Conservation (phyloP, 2,113 vertebrate genomes). For the Nothobranchius furzeri region DNA sequence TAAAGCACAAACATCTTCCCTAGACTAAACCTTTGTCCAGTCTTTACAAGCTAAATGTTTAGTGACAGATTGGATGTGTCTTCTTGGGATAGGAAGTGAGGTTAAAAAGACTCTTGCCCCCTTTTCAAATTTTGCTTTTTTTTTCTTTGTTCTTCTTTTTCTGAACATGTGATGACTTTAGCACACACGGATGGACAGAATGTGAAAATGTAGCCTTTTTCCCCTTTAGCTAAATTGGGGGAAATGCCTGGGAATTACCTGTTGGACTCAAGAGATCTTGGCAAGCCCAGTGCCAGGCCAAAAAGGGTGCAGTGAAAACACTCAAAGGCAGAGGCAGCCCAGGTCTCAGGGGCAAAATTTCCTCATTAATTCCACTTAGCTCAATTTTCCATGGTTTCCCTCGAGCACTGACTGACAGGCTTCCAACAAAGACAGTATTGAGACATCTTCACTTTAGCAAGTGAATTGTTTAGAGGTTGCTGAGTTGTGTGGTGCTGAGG, state of each 20-base stretch:
- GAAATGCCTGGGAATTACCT: constrained; percentile 77
- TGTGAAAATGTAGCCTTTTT: constrained; percentile 34
- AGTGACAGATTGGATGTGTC: neutral
- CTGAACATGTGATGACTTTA: constrained; percentile 63
- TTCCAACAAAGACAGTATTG: constrained; percentile 56
- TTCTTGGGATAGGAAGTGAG: constrained; percentile 13
- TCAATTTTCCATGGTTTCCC: constrained; percentile 61
- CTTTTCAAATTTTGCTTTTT: constrained; percentile 1
- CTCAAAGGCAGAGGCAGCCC: constrained; percentile 57
- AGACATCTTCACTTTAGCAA: constrained; percentile 64
- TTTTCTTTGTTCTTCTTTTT: neutral
- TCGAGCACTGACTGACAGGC: constrained; percentile 59
- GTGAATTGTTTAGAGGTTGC: constrained; percentile 32
- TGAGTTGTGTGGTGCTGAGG: constrained; percentile 21
- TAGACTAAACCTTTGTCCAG: too few relatives aligned
- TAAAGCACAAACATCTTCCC: too few relatives aligned
- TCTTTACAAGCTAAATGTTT: too few relatives aligned
- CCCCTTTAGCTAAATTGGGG: constrained; percentile 54
- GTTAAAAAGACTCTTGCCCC: constrained; percentile 8
- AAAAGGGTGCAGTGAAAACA: constrained; percentile 52
- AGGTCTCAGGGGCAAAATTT: constrained; percentile 62
- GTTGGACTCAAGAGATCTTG: constrained; percentile 54
- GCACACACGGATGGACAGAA: constrained; percentile 58
- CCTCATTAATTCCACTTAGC: constrained; percentile 75
- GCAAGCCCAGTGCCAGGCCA: constrained; percentile 41